phyloP scores from a whole-genome alignment of 2,113 vertebrate species.

The Malaclemys terrapin region DNA sequence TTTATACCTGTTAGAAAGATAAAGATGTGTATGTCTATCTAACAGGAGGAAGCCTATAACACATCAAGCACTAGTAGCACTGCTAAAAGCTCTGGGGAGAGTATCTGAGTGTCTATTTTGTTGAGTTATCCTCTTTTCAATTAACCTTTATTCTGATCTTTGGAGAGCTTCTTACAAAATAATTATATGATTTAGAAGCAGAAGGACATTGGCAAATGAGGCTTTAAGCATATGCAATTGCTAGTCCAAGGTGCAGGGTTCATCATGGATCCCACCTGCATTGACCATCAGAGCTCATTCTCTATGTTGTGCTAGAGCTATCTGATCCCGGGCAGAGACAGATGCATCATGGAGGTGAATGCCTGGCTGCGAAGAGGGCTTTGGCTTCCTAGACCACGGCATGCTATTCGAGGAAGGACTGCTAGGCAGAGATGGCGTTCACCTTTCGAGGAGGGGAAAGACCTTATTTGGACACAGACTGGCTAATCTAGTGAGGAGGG shows the following conservation, averaged over 20 bases:
- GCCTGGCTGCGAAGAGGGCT: too few species aligned
- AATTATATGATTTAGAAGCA: neutral
- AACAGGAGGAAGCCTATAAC: neutral
- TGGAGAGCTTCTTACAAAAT: neutral
- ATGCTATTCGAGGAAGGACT: too few species aligned
- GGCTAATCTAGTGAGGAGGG: too few species aligned
- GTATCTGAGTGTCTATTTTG: neutral
- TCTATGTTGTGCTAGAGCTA: neutral
- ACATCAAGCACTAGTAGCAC: neutral
- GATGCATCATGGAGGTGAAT: too few species aligned
- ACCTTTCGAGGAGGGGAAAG: too few species aligned
- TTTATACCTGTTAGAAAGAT: neutral
- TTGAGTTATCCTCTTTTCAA: neutral
- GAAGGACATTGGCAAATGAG: neutral
- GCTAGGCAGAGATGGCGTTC: too few species aligned
- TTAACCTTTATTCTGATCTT: neutral
- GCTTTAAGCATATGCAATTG: neutral
- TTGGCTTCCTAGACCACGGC: too few species aligned
- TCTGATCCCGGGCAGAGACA: too few species aligned
- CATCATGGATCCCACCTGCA: neutral
- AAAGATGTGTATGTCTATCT: neutral
- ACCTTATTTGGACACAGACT: too few species aligned
- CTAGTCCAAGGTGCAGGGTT: neutral
- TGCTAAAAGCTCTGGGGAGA: neutral
- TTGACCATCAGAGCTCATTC: neutral